Evolutionary conservation across 2,888 invertebrate species (phyloP).

Genomic region (Fabriciana adippe): DNA sequence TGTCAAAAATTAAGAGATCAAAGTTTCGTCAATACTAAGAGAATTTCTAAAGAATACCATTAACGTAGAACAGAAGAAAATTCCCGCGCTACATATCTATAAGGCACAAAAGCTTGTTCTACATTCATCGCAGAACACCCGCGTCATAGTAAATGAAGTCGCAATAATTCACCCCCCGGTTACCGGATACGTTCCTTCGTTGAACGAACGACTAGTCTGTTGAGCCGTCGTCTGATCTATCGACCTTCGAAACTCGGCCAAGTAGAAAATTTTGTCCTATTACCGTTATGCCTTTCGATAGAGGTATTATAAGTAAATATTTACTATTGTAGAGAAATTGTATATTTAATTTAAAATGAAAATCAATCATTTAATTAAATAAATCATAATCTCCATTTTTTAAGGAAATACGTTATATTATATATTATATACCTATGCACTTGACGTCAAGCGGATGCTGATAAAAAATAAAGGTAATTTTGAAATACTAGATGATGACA

Average conservation of each 20-base stretch:
- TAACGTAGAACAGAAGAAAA: constrained; percentile 43
- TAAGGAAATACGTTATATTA: too few relatives aligned
- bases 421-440: too few relatives aligned
- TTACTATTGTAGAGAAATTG: constrained; percentile 4
- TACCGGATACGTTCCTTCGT: constrained; percentile 59
- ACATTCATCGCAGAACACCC: constrained; percentile 56
- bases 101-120: constrained; percentile 50
- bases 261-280: constrained; percentile 23
- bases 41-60: constrained; percentile 5
- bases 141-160: constrained; percentile 66
- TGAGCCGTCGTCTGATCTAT: constrained; percentile 33
- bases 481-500: too few relatives aligned
- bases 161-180: constrained; percentile 64
- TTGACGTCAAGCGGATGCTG: too few relatives aligned
- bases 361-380: too few relatives aligned
- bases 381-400: too few relatives aligned
- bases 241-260: constrained; percentile 12
- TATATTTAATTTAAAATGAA: neutral
- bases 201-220: constrained; percentile 41
- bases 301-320: neutral
- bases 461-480: too few relatives aligned
- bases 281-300: constrained; percentile 11
- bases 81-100: constrained; percentile 40
- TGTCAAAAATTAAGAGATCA: neutral
- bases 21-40: constrained; percentile 2